Evolutionary conservation across 2,888 invertebrate genomes (phyloP).

Genomic region (Ichneumon xanthorius): DNA sequence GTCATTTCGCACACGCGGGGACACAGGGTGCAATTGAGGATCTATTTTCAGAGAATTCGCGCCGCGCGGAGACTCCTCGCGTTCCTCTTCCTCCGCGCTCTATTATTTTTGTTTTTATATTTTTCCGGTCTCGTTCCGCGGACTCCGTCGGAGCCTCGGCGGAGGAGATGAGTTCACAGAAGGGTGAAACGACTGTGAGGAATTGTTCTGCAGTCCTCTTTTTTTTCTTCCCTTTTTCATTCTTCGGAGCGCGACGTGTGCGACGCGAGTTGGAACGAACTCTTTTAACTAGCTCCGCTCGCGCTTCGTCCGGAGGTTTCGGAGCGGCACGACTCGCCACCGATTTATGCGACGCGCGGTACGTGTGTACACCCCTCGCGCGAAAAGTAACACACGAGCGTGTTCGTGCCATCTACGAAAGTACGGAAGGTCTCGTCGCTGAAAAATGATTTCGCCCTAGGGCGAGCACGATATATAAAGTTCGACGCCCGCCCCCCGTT

Average conservation of each 20-base stretch:
- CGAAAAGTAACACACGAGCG: constrained; percentile 14
- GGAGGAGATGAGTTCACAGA: constrained; percentile 5
- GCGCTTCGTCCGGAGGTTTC: constrained; percentile 8
- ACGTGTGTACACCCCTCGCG: neutral
- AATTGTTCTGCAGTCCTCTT: constrained; percentile 7
- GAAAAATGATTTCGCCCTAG: constrained; percentile 50
- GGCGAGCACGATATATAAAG: constrained; percentile 54
- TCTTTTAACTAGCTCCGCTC: neutral
- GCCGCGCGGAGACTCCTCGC: neutral
- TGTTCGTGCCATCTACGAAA: constrained; percentile 19
- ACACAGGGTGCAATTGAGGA: constrained; percentile 33
- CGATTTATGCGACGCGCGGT: constrained; percentile 20
- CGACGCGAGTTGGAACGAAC: neutral
- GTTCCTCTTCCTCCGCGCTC: neutral
- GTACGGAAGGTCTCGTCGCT: constrained; percentile 19
- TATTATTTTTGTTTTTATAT: constrained; percentile 40
- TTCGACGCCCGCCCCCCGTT: constrained; percentile 53
- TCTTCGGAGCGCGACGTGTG: neutral
- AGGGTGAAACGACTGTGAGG: constrained; percentile 23
- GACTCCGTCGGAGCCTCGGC: neutral
- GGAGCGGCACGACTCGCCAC: neutral
- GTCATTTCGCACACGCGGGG: constrained; percentile 36
- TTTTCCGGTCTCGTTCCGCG: constrained; percentile 10
- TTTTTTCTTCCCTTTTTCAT: neutral
- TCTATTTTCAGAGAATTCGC: constrained; percentile 35